These are phyloP conservation scores for Sternarchorhynchus goeldii DNA, from an alignment of 2,797 vertebrate genomes.

Conservation along the genomic window DNA sequence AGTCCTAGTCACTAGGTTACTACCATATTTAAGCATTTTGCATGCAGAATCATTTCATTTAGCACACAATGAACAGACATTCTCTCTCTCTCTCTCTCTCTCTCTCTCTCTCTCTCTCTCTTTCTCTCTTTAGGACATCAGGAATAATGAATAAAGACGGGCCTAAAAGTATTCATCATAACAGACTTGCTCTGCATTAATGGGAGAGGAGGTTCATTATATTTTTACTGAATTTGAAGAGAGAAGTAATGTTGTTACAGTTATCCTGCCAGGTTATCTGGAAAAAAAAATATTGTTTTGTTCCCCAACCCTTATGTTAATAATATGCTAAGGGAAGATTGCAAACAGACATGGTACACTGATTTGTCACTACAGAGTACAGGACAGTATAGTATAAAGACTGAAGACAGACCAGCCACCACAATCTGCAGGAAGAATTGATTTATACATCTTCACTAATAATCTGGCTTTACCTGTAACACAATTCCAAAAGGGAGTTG, in stretches of 20 bases:
- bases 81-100: background rate
- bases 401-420: too few species aligned
- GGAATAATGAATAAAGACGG: conserved; percentile 28
- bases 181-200: conserved; percentile 32
- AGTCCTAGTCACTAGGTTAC: too few species aligned
- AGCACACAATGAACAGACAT: conserved; percentile 23
- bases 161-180: conserved; percentile 32
- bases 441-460: too few species aligned
- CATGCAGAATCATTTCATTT: conserved; percentile 51
- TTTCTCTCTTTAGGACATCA: conserved; percentile 28
- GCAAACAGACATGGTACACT: too few species aligned
- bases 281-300: background rate
- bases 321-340: too few species aligned
- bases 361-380: too few species aligned
- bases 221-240: conserved; percentile 37
- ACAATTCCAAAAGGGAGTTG: too few species aligned
- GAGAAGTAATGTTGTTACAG: conserved; percentile 35
- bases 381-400: too few species aligned
- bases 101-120: conserved; percentile 5
- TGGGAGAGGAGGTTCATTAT: conserved; percentile 27
- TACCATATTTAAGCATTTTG: conserved; percentile 12
- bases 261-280: background rate
- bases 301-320: too few species aligned
- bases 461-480: too few species aligned
- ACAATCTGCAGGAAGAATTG: too few species aligned